Evolutionary conservation across 2,888 invertebrate species (phyloP).

Genomic region (Lysandra bellargus): DNA sequence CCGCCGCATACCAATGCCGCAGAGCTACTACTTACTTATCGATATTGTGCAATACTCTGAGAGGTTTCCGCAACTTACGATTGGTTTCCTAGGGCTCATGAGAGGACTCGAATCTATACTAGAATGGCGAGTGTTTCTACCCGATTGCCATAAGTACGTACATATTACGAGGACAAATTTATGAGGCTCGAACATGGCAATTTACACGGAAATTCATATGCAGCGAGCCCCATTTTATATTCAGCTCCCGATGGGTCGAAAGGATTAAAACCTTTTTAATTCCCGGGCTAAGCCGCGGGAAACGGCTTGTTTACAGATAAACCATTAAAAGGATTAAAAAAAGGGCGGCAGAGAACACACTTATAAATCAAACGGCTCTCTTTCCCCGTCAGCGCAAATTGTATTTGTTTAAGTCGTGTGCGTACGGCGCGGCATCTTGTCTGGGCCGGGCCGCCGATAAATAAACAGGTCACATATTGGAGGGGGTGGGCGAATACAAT

Average conservation of each 20-base stretch:
- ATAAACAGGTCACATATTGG: conserved; percentile 81
- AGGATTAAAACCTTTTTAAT: conserved; percentile 17
- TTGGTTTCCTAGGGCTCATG: neutral
- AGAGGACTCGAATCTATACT: neutral
- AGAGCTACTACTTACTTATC: conserved; percentile 42
- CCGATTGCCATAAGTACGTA: neutral
- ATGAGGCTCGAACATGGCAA: neutral
- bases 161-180: neutral
- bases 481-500: conserved; percentile 77
- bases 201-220: conserved; percentile 19
- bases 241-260: conserved; percentile 4
- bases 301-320: conserved; percentile 4
- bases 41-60: conserved; percentile 33
- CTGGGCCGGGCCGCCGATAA: conserved; percentile 77
- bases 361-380: conserved; percentile 64
- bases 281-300: conserved; percentile 9
- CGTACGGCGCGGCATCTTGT: conserved; percentile 77
- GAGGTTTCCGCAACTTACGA: neutral
- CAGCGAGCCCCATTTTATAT: neutral
- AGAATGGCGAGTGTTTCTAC: neutral
- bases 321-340: conserved; percentile 5
- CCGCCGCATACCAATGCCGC: conserved; percentile 1
- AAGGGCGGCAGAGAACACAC: conserved; percentile 16
- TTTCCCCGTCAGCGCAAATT: conserved; percentile 63
- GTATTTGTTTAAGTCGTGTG: conserved; percentile 70